Base-by-base conservation (phyloP, 2,797 vertebrate species). In the Myotis myotis region DNA sequence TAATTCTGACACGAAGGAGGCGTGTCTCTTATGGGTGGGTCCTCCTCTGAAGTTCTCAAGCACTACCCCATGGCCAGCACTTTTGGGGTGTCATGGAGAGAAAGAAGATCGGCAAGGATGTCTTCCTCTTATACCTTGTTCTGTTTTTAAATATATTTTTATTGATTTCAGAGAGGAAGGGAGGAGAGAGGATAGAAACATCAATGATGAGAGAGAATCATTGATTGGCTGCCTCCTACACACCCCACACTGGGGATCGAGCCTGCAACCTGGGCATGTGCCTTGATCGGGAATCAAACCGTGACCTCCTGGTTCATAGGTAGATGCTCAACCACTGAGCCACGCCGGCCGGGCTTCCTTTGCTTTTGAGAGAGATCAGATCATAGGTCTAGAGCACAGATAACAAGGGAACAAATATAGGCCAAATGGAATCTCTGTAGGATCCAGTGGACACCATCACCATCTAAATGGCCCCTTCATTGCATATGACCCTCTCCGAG, bases 1-100 rank as follows among this genome's bases (percentile, higher is more conserved):
- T 36, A 71, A 55, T 19, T 15, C 19, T 68, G 80, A 70, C 38
- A 25, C 2, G 2, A 20, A 41, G 80, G 19, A 7, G 49, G 8
- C 3, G 6, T 5, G 28, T 66, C n/a, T 15, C 28, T 17, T 20
- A 47, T 15, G 19, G 68, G n/a, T 36, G 57, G 15, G 17, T 55
- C 74, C 20, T 51, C 62, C 83, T 89, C 22, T 25, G n/a, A 55
- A 51, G 17, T 87, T 64, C 47, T 44, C 22, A 12, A 10, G 6
- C 12, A 57, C 25, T 36, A 57, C 2, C 6, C 0, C 0, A n/a
- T 0, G n/a, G 51, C 22, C 23, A 60, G 55, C 22, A 12, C 20
- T 33, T 47, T 25, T 30, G 10, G 36, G 33, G 25, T 60, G 0
- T 30, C 11, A 33, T 0, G 13, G 16, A 64, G 20, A 82, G 36